phyloP scores from a whole-genome alignment of 2,797 vertebrate genomes.

The Siniperca scherzeri region DNA sequence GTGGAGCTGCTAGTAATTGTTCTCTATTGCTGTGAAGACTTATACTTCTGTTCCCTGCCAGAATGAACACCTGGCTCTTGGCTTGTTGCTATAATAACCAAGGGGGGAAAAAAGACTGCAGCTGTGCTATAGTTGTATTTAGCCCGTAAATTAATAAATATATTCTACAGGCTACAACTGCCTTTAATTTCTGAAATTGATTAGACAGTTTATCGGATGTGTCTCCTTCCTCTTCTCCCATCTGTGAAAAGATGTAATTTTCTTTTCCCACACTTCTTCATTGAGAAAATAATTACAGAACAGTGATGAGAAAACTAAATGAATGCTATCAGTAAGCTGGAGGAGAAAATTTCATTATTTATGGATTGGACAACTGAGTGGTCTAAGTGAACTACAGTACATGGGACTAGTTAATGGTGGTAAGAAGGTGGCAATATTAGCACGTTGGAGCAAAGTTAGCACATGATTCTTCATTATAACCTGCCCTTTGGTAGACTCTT shows the following conservation, averaged over 20 bases:
- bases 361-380: slow-evolving; percentile 22
- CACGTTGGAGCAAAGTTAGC: slow-evolving; percentile 7
- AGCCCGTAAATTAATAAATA: slow-evolving; percentile 73
- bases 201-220: slow-evolving; percentile 70
- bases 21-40: slow-evolving; percentile 57
- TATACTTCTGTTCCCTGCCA: slow-evolving; percentile 67
- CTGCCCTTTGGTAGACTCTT: slow-evolving; percentile 22
- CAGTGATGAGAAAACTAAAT: slow-evolving; percentile 61
- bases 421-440: slow-evolving; percentile 11
- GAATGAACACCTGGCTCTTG: slow-evolving; percentile 76
- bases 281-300: slow-evolving; percentile 69
- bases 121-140: slow-evolving; percentile 71
- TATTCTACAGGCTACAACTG: slow-evolving; percentile 58
- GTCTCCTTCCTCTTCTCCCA: slow-evolving; percentile 63
- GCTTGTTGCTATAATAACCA: slow-evolving; percentile 70
- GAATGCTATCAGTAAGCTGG: slow-evolving; percentile 50
- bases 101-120: slow-evolving; percentile 42
- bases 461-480: slow-evolving; percentile 28
- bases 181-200: slow-evolving; percentile 72
- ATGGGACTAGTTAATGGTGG: slow-evolving; percentile 25
- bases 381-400: not conserved
- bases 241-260: slow-evolving; percentile 71
- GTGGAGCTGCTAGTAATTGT: slow-evolving; percentile 71
- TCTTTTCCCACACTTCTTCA: slow-evolving; percentile 52
- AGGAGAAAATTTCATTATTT: slow-evolving; percentile 35